A percentile compares a stretch with the other conserved stretches of the same genome.
phyloP scores from a whole-genome alignment of 2,888 invertebrate genomes.

The Ellobium chinense region DNA sequence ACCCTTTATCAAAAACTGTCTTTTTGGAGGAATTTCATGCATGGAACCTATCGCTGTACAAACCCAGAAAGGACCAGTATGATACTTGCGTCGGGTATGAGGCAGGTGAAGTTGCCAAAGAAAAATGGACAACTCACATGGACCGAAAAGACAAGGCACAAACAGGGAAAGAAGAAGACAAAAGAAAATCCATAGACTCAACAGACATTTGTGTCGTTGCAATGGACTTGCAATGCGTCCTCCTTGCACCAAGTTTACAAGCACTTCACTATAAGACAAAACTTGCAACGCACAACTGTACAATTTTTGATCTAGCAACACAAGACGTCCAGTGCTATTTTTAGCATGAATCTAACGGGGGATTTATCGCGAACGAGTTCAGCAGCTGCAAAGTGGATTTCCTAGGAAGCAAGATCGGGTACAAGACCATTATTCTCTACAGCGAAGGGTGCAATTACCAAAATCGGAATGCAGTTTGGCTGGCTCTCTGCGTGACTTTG shows the following conservation, averaged over 20 bases:
- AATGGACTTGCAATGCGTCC: slow-evolving; percentile 23
- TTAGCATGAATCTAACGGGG: slow-evolving; percentile 32
- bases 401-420: too few relatives aligned
- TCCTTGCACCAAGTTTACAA: slow-evolving; percentile 13
- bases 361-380: too few relatives aligned
- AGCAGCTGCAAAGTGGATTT: too few relatives aligned
- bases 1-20: background rate
- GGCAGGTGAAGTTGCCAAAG: background rate
- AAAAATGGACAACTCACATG: background rate
- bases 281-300: background rate
- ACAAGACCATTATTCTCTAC: too few relatives aligned
- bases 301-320: slow-evolving; percentile 4
- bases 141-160: background rate
- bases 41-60: background rate
- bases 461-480: too few relatives aligned
- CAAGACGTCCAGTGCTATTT: slow-evolving; percentile 2
- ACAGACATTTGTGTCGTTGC: background rate
- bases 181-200: background rate
- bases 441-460: too few relatives aligned
- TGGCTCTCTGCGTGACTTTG: too few relatives aligned
- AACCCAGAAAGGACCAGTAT: slow-evolving; percentile 29
- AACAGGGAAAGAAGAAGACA: slow-evolving; percentile 22
- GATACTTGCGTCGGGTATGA: background rate
- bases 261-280: slow-evolving; percentile 29
- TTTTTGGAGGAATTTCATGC: background rate